Percentiles rank a stretch among this genome's conserved stretches.
These are phyloP conservation scores for Hippocampus mohnikei DNA, from an alignment of 2,113 vertebrate species.

Conservation along the genomic window DNA sequence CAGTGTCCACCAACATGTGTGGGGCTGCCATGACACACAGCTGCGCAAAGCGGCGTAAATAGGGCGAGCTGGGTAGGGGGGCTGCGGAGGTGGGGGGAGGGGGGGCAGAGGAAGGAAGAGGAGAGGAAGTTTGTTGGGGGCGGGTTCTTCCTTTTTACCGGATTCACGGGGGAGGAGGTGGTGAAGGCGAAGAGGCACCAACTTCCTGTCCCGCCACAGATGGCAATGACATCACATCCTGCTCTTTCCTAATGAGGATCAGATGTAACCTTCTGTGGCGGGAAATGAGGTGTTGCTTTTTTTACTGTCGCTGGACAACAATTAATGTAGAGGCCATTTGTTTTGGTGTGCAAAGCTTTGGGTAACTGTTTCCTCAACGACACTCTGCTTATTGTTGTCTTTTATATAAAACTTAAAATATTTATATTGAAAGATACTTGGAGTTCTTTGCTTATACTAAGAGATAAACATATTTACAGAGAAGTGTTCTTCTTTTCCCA, in stretches of 20 bases:
- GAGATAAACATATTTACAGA: not conserved
- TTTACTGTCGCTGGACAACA: not conserved
- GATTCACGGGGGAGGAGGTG: constrained; percentile 5
- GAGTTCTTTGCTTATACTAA: not conserved
- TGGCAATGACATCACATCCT: constrained; percentile 50
- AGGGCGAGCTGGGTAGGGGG: too few species aligned
- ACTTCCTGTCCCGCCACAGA: constrained; percentile 58
- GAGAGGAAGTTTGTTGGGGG: not conserved
- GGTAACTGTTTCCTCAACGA: too few species aligned
- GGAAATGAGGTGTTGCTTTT: constrained; percentile 35
- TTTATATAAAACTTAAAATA: not conserved
- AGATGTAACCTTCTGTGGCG: constrained; percentile 10
- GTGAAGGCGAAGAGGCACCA: constrained; percentile 19
- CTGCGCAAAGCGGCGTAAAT: constrained; percentile 42
- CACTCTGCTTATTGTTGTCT: not conserved
- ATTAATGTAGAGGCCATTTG: not conserved
- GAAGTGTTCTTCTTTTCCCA: not conserved
- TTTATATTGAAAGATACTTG: not conserved
- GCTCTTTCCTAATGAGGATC: constrained; percentile 14
- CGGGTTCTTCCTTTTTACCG: constrained; percentile 32
- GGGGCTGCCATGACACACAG: constrained; percentile 52
- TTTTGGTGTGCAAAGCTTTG: not conserved
- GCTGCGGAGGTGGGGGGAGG: too few species aligned
- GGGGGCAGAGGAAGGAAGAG: constrained; percentile 29
- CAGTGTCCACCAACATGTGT: constrained; percentile 61